phyloP scores from a whole-genome alignment of 2,797 vertebrate genomes.

The Chanos chanos region DNA sequence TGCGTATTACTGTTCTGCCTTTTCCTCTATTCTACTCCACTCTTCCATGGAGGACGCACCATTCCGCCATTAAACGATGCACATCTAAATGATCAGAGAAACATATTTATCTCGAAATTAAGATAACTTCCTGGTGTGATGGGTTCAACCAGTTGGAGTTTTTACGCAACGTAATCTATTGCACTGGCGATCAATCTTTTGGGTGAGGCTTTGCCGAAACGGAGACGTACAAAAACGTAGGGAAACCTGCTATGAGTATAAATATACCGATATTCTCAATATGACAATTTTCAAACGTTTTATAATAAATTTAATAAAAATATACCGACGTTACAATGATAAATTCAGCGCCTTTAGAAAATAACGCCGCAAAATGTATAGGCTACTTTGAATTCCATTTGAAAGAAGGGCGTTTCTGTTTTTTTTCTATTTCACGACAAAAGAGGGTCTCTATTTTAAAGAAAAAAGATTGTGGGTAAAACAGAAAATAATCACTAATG shows the following conservation, averaged over 20 bases:
- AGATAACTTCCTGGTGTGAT: conserved; percentile 9
- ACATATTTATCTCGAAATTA: neutral
- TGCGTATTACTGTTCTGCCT: conserved; percentile 21
- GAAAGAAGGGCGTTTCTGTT: conserved; percentile 50
- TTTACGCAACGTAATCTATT: conserved; percentile 15
- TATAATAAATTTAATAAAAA: neutral
- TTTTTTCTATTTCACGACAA: conserved; percentile 10
- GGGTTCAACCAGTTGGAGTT: conserved; percentile 8
- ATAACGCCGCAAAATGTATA: conserved; percentile 39
- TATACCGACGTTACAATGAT: neutral
- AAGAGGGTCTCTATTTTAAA: neutral
- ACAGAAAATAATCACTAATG: conserved; percentile 26
- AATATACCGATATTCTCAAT: neutral
- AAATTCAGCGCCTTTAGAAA: neutral
- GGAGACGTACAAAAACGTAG: too few relatives aligned
- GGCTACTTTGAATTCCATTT: conserved; percentile 19
- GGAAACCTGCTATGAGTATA: too few relatives aligned
- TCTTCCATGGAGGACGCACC: conserved; percentile 6
- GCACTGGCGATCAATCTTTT: conserved; percentile 45
- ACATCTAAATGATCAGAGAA: neutral
- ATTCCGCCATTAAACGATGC: conserved; percentile 39
- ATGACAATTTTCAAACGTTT: neutral
- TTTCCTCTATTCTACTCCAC: neutral
- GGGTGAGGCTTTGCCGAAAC: conserved; percentile 57
- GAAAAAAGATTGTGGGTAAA: neutral